A percentile compares a stretch with the other conserved stretches of the same genome.
Conservation (phyloP, 2,888 invertebrate species). For the Nemoura dubitans region DNA sequence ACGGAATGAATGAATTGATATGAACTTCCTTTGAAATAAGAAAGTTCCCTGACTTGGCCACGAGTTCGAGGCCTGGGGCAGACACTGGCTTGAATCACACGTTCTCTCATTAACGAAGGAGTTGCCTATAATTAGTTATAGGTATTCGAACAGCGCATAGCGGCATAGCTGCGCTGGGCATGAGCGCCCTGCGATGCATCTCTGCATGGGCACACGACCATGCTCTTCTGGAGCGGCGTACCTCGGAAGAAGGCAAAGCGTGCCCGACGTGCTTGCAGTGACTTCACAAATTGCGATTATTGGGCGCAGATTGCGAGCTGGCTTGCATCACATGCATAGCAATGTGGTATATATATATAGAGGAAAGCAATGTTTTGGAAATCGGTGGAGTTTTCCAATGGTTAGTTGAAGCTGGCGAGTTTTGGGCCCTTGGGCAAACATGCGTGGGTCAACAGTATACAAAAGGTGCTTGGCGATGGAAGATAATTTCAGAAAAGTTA, state of each 20-base stretch:
- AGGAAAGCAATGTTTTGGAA: too few relatives aligned
- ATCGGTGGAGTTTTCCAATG: too few relatives aligned
- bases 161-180: neutral
- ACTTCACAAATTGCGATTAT: neutral
- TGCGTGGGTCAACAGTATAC: neutral
- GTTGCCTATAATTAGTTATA: constrained; percentile 25
- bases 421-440: neutral
- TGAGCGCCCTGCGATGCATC: neutral
- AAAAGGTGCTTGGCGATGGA: neutral
- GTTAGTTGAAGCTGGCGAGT: too few relatives aligned
- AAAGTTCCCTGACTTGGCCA: constrained; percentile 25
- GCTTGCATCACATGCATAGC: neutral
- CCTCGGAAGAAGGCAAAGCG: neutral
- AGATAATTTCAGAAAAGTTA: neutral
- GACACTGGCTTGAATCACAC: constrained; percentile 3
- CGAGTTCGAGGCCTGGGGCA: constrained; percentile 23
- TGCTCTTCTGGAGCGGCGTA: constrained; percentile 3
- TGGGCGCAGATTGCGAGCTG: neutral
- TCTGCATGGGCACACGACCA: neutral
- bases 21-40: constrained; percentile 26
- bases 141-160: neutral
- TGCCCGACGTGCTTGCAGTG: neutral
- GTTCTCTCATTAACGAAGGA: constrained; percentile 32
- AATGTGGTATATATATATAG: neutral
- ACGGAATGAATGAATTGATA: constrained; percentile 18